Evolutionary conservation across 2,113 vertebrate genomes (phyloP).

Genomic region (Rhinolophus sinicus): DNA sequence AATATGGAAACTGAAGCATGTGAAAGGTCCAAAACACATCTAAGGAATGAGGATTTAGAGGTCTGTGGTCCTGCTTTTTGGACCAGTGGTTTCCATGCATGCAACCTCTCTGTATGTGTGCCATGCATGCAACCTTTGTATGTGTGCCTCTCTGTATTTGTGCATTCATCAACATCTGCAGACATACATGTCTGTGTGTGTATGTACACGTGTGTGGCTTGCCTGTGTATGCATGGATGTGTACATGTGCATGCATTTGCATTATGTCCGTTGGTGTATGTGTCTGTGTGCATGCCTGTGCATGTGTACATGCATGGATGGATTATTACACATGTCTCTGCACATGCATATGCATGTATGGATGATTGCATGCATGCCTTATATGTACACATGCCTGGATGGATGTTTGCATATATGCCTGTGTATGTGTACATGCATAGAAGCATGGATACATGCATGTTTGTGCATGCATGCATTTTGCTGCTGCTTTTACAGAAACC

Average conservation of each 20-base stretch:
- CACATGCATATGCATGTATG: too few species aligned
- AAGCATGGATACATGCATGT: too few species aligned
- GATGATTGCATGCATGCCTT: too few species aligned
- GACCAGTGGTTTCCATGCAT: background rate
- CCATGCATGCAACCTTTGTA: too few species aligned
- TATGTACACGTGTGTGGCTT: too few species aligned
- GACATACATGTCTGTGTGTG: fast-evolving
- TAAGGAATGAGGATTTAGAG: too few species aligned
- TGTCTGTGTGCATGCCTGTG: too few species aligned
- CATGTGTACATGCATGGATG: background rate
- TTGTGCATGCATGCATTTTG: background rate
- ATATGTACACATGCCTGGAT: too few species aligned
- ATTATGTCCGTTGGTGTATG: background rate
- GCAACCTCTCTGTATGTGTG: fast-evolving
- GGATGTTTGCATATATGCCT: too few species aligned
- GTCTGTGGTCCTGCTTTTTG: fast-evolving
- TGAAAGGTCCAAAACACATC: background rate
- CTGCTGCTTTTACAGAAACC: background rate
- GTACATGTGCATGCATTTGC: too few species aligned
- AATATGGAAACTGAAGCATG: background rate
- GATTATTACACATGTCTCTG: too few species aligned
- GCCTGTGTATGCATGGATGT: background rate
- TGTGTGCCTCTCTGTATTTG: background rate
- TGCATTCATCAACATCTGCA: background rate
- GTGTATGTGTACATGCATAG: too few species aligned